Base-by-base conservation (phyloP, 1,140 invertebrate genomes). In the Anthonomus grandis region DNA sequence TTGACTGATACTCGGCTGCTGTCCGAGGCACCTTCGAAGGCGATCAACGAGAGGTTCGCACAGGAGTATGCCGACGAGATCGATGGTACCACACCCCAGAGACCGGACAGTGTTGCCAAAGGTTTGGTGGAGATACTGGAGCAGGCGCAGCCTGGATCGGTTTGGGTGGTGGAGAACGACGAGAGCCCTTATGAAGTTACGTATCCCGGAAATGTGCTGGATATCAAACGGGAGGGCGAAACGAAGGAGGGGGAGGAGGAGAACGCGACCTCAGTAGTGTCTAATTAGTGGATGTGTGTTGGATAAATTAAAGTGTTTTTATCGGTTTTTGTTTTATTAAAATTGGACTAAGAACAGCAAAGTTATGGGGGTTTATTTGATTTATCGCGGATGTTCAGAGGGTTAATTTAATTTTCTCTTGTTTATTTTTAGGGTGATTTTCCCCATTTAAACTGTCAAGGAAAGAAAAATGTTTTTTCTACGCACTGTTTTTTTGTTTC, bases 101-200 rank as follows among this genome's bases (percentile, higher is more conserved):
- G 62, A 12, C 42, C 63, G 10, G 57, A 60, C 15, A 64, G 49
- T 51, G 68, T 64, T 10, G 59, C 58, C 23, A 47, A 68, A 46
- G 67, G 60, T 5, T 23, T 67, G n/a, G 36, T 61, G 0, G 27
- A 60, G 17, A 60, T 64, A n/a, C 47, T 69, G 19, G 46, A 60
- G 21, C 54, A 62, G 41, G 64, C 63, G 0, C 52, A 66, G 39
- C 60, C 69, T 46, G 69, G 68, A 44, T 65, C 69, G 36, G 54
- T 72, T 56, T 70, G 64, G 64, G 62, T 72, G 38, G 62, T 59
- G 23, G 68, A 70, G 58, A 63, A 67, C 44, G 59, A 69, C 48
- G 59, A 56, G 38, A 51, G 46, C 60, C 62, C 70, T 42, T 65
- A 62, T 59, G 61, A 65, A 65, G 57, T 70, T 27, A 59, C 52